A percentile compares a stretch with the other conserved stretches of the same genome.
phyloP scores from a whole-genome alignment of 2,888 invertebrate species.

The Augiades crinisus region DNA sequence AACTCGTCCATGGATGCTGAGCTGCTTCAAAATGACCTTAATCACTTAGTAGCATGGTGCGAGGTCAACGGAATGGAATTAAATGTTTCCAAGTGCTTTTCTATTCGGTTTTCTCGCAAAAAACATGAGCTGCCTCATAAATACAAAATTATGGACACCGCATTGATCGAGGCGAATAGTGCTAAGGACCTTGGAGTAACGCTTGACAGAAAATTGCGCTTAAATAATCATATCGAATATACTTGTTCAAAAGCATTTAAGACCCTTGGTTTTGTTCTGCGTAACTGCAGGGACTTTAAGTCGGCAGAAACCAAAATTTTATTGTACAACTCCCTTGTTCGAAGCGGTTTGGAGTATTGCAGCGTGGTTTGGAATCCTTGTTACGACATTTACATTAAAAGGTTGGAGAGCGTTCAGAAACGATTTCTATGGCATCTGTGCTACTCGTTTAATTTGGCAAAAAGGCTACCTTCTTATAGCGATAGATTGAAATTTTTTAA shows the following conservation, averaged over 20 bases:
- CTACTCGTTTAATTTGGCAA: not conserved
- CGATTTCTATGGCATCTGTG: not conserved
- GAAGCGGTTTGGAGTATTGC: not conserved
- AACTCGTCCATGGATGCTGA: not conserved
- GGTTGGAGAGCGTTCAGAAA: slow-evolving; percentile 7
- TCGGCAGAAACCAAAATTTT: not conserved
- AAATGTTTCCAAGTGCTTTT: not conserved
- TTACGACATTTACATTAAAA: slow-evolving; percentile 1
- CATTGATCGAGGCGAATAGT: not conserved
- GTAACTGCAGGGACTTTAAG: not conserved
- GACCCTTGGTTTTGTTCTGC: not conserved
- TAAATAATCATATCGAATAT: not conserved
- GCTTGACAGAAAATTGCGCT: slow-evolving; percentile 4
- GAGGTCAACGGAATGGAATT: not conserved
- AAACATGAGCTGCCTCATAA: not conserved
- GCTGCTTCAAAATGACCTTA: slow-evolving; percentile 1
- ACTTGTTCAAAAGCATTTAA: not conserved
- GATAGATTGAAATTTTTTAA: not conserved
- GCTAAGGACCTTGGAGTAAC: slow-evolving; percentile 6
- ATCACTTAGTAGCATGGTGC: not conserved
- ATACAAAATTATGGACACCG: not conserved
- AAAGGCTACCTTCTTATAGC: not conserved
- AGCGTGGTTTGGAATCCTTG: not conserved
- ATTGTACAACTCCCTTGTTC: not conserved
- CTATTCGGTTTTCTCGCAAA: not conserved